Evolutionary conservation across 1,140 invertebrate genomes (phyloP).

Genomic region (Zophobas morio): DNA sequence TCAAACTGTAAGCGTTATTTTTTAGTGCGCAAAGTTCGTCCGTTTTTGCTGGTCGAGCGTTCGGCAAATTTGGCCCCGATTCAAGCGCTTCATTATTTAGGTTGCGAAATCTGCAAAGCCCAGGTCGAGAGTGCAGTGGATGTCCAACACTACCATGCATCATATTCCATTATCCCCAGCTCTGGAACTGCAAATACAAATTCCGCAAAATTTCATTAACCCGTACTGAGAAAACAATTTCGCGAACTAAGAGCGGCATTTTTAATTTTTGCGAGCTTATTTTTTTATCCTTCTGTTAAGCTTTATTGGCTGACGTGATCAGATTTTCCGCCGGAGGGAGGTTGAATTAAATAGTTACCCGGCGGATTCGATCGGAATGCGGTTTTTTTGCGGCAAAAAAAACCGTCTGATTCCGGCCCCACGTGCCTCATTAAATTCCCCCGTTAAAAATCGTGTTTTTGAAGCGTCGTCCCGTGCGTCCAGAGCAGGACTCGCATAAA

Average conservation of each 20-base stretch:
- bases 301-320: slow-evolving; percentile 13
- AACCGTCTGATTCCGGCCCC: no score
- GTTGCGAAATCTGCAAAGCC: no score
- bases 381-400: no score
- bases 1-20: no score
- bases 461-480: no score
- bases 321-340: slow-evolving; percentile 4
- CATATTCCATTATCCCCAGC: slow-evolving; percentile 1
- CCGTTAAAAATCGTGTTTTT: no score
- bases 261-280: slow-evolving; percentile 17
- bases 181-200: slow-evolving; percentile 13
- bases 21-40: no score
- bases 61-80: no score
- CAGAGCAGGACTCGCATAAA: no score
- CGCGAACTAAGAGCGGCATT: slow-evolving; percentile 16
- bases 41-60: no score
- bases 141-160: not conserved
- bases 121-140: not conserved
- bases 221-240: not conserved
- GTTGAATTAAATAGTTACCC: not conserved
- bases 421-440: no score
- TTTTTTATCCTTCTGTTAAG: not conserved
- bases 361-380: not conserved
- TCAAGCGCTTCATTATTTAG: no score
- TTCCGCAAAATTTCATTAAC: slow-evolving; percentile 31